Conservation (phyloP, 2,797 vertebrate species). For the Smutsia gigantea region DNA sequence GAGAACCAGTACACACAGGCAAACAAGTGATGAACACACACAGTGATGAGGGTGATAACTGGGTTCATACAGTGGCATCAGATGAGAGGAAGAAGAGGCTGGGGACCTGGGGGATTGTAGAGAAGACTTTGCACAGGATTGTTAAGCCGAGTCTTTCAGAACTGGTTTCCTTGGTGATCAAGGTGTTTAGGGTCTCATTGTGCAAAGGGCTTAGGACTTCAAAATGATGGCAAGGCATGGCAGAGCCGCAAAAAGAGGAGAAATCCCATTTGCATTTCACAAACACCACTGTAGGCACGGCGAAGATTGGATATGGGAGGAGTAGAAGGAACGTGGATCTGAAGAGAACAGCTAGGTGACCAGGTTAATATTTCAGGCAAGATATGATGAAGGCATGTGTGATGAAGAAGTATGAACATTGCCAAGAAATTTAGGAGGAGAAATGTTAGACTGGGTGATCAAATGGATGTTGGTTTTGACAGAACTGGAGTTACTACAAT, state of each 20-base stretch:
- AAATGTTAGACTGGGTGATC: background rate
- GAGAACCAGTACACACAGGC: background rate
- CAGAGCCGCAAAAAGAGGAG: background rate
- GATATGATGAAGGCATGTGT: background rate
- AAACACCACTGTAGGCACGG: background rate
- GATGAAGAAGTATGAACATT: background rate
- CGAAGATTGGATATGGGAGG: background rate
- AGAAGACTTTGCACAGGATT: background rate
- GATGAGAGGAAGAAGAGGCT: background rate
- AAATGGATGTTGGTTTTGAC: background rate
- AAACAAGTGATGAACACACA: background rate
- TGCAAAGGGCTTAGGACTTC: background rate
- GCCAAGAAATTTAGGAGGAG: background rate
- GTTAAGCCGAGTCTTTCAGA: background rate
- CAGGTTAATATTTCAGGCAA: background rate
- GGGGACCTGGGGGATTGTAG: fast-evolving
- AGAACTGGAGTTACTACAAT: background rate
- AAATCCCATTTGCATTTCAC: background rate
- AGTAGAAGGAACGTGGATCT: background rate
- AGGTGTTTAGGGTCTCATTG: background rate
- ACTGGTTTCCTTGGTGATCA: background rate
- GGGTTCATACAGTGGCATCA: fast-evolving
- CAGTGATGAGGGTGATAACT: background rate
- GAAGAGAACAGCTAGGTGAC: background rate
- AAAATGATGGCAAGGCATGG: background rate